These are phyloP conservation scores for Torymus aiolomorphi DNA, from an alignment of 2,888 invertebrate genomes.

Conservation along the genomic window DNA sequence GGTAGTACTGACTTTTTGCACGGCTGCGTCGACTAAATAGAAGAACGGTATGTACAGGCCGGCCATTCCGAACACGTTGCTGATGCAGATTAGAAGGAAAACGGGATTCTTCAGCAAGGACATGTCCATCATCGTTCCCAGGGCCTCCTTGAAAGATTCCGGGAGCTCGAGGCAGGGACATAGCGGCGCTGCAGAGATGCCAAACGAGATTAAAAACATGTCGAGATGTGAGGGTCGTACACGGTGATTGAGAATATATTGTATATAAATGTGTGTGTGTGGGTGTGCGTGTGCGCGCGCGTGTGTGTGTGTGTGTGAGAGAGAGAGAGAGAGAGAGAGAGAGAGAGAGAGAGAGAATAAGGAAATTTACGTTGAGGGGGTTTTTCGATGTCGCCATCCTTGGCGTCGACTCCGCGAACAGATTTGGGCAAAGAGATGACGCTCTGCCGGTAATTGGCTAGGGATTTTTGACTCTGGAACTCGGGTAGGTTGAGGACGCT, in stretches of 20 bases:
- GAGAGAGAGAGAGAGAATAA: background rate
- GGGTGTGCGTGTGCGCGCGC: too few species aligned
- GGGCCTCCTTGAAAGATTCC: conserved; percentile 87
- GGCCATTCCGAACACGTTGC: conserved; percentile 97
- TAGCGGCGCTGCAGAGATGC: conserved; percentile 80
- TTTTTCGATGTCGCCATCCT: conserved; percentile 82
- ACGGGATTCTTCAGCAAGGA: conserved; percentile 91
- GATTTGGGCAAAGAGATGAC: conserved; percentile 90
- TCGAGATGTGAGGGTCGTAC: too few species aligned
- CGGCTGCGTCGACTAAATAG: conserved; percentile 91
- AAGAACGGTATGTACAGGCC: conserved; percentile 98
- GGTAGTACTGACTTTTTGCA: conserved; percentile 79
- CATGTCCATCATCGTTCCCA: conserved; percentile 94
- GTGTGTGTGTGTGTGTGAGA: too few species aligned
- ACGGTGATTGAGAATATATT: background rate
- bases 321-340: too few species aligned
- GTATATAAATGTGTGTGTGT: background rate
- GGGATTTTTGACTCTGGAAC: conserved; percentile 93
- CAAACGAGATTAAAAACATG: too few species aligned
- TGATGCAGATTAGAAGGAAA: conserved; percentile 93
- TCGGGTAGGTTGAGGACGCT: conserved; percentile 95
- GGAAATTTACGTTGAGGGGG: conserved; percentile 80
- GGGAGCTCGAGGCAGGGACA: conserved; percentile 89
- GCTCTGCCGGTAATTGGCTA: conserved; percentile 93
- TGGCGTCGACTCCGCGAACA: conserved; percentile 77